phyloP scores from a whole-genome alignment of 2,113 vertebrate species.

The Psophia crepitans region DNA sequence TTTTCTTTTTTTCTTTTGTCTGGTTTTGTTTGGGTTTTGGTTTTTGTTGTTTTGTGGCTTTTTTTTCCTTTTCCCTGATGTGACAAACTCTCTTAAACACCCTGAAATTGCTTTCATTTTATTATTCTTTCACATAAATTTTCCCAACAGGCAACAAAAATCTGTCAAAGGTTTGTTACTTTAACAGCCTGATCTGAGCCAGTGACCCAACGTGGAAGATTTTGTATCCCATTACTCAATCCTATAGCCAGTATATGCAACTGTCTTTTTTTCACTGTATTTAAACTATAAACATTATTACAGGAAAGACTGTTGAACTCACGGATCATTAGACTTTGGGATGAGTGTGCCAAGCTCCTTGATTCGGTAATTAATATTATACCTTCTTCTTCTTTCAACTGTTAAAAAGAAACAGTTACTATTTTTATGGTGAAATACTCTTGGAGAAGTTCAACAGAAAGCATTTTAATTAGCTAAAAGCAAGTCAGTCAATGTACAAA shows the following conservation, averaged over 20 bases:
- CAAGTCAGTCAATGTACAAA: background rate
- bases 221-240: background rate
- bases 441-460: background rate
- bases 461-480: background rate
- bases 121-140: background rate
- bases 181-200: background rate
- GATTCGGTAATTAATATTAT: slow-evolving; percentile 99
- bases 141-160: background rate
- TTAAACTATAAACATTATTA: slow-evolving; percentile 60
- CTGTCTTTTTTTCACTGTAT: background rate
- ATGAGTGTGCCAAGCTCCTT: slow-evolving; percentile 98
- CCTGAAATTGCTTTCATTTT: background rate
- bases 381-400: slow-evolving; percentile 97
- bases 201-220: background rate
- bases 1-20: background rate
- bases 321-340: slow-evolving; percentile 98
- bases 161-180: background rate
- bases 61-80: background rate
- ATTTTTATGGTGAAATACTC: slow-evolving; percentile 37
- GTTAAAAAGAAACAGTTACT: slow-evolving; percentile 68
- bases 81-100: background rate
- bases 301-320: slow-evolving; percentile 77
- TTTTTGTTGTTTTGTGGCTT: too few relatives aligned
- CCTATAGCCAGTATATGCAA: background rate
- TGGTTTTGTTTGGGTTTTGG: background rate